These are phyloP conservation scores for Nesoenas mayeri DNA, from an alignment of 2,113 vertebrate genomes.

Conservation along the genomic window DNA sequence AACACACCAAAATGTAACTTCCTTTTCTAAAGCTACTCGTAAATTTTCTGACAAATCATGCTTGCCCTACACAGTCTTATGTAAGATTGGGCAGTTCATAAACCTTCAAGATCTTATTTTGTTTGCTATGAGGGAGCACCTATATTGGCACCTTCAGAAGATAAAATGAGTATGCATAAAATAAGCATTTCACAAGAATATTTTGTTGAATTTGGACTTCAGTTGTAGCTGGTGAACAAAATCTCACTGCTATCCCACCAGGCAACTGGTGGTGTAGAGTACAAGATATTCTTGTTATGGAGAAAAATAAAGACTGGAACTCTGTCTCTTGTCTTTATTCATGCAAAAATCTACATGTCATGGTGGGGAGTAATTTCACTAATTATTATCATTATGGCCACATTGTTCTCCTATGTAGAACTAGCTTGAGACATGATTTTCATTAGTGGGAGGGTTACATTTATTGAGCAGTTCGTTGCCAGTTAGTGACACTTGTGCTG, in stretches of 20 bases:
- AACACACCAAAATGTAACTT: not conserved
- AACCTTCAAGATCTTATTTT: not conserved
- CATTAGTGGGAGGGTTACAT: fast-evolving
- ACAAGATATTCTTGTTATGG: not conserved
- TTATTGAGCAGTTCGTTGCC: not conserved
- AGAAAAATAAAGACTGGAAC: not conserved
- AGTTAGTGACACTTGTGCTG: not conserved
- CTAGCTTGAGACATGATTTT: not conserved
- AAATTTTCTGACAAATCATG: not conserved
- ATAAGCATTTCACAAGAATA: not conserved
- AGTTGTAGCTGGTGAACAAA: not conserved
- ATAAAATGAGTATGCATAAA: not conserved
- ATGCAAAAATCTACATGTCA: not conserved
- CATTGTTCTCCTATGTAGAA: not conserved
- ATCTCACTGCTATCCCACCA: not conserved
- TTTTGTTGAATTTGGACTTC: not conserved
- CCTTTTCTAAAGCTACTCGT: not conserved
- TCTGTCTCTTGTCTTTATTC: not conserved
- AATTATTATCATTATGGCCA: not conserved
- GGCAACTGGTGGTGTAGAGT: not conserved
- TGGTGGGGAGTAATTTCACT: fast-evolving
- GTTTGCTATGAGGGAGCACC: not conserved
- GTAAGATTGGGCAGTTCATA: not conserved
- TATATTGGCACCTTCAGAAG: not conserved
- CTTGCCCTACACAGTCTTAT: not conserved